Evolutionary conservation across 2,888 invertebrate species (phyloP).

Genomic region (Sabatieria punctata): DNA sequence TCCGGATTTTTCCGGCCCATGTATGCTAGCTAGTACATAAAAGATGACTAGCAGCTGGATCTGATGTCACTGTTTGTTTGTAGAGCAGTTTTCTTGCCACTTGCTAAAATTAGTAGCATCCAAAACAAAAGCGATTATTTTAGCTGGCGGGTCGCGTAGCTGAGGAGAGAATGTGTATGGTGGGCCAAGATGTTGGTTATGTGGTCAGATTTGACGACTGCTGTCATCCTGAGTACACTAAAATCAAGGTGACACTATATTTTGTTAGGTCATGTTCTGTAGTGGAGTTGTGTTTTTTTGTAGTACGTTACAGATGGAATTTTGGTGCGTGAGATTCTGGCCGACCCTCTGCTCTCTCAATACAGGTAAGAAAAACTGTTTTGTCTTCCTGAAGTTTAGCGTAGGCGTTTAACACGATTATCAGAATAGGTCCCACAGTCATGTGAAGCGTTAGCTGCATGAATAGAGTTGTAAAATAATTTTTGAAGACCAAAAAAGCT

Average conservation of each 20-base stretch:
- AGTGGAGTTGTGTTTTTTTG: conserved; percentile 43
- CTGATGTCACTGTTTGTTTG: no score
- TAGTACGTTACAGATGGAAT: conserved; percentile 94
- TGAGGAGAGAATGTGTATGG: conserved; percentile 57
- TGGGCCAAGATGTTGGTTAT: conserved; percentile 66
- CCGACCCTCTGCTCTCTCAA: conserved; percentile 70
- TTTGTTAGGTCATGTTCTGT: conserved; percentile 37
- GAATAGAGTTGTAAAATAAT: no score
- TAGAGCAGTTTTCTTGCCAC: neutral
- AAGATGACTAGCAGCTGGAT: no score
- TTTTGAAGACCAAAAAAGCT: no score
- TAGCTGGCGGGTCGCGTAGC: conserved; percentile 66
- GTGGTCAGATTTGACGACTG: conserved; percentile 49
- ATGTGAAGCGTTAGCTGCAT: neutral
- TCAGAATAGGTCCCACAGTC: neutral
- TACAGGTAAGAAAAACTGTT: conserved; percentile 44
- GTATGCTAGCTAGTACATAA: no score
- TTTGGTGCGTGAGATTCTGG: conserved; percentile 77
- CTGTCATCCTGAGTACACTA: conserved; percentile 30
- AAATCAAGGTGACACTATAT: conserved; percentile 35
- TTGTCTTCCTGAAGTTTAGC: conserved; percentile 1
- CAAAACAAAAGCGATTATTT: conserved; percentile 9
- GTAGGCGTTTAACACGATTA: no score
- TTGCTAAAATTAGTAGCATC: conserved; percentile 1
- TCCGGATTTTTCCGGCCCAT: no score